Evolutionary conservation across 1,140 invertebrate species (phyloP), one percentile per base, ranked within the genome.

Genomic region (Brachionus rotundiformis): DNA sequence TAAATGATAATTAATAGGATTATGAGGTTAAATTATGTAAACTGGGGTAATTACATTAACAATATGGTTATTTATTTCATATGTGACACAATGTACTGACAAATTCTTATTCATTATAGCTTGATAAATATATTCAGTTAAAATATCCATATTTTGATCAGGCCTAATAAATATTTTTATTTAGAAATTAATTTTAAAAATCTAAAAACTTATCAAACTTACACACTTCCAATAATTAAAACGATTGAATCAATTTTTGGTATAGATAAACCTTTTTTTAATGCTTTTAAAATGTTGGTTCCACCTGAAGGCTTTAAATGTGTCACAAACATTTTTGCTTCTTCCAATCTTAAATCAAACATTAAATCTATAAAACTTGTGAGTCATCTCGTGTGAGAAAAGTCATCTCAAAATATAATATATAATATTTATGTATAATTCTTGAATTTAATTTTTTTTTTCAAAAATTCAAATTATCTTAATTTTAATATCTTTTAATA

Each of bases 121-220:
- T 85, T 88, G 87, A 63, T 85, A 84, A 27, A 87, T 83, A 83
- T 83, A 88, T 65, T 89, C 86, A 85, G 84, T 85, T 31, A 89
- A 83, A 27, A 88, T 84, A 11, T 89, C 86, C 39, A 85, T 83
- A 13, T 82, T 84, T 82, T 88, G 87, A 71, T 89, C 87, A 71
- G 88, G 87, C 5, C 87, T 88, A 29, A 33, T 3, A 63, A 3
- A 31, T 29, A 82, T 10, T 27, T 8, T 2, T 41, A n/a, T n/a
- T n/a, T n/a, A n/a, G n/a, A n/a, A n/a, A n/a, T n/a, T 29, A 6
- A 77, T 25, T n/a, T 13, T 36, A 13, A 25, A 63, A 49, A 27
- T 29, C 39, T n/a, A n/a, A 82, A 83, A 16, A 54, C 2, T 19
- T 0, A 73, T 13, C 16, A 19, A 31, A 86, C 87, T 86, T 85